Evolutionary conservation across 2,888 invertebrate genomes (phyloP).

Genomic region (Synergus japonicus): DNA sequence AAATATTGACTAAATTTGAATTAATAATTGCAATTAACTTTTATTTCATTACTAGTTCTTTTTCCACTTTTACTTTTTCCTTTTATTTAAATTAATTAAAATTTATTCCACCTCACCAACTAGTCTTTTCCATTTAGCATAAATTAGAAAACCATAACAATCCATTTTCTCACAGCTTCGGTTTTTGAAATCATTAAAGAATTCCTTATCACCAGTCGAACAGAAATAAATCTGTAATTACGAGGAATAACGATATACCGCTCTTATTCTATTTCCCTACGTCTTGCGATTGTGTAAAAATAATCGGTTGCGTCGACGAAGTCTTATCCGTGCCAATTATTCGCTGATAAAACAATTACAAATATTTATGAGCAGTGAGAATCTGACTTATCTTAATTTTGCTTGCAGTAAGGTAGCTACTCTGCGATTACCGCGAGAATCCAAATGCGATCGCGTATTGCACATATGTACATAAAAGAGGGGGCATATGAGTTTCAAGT

Average conservation of each 20-base stretch:
- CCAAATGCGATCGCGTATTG: not conserved
- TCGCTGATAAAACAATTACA: slow-evolving; percentile 39
- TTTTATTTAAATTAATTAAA: not conserved
- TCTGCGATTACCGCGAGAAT: slow-evolving; percentile 11
- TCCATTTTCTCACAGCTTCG: not conserved
- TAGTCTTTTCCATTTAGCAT: not conserved
- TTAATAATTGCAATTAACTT: not conserved
- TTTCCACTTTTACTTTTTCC: not conserved
- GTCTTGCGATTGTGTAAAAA: slow-evolving; percentile 32
- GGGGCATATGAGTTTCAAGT: slow-evolving; percentile 18
- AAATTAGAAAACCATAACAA: not conserved
- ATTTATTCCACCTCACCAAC: not conserved
- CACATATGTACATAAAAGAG: not conserved
- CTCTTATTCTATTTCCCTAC: slow-evolving; percentile 29
- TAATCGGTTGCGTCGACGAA: slow-evolving; percentile 2
- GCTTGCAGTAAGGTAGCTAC: slow-evolving; percentile 30
- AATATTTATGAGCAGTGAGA: slow-evolving; percentile 41
- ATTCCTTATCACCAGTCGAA: not conserved
- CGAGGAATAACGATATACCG: slow-evolving; percentile 30
- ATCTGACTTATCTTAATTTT: slow-evolving; percentile 41
- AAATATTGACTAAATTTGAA: not conserved
- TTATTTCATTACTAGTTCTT: not conserved
- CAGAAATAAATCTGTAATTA: slow-evolving; percentile 38
- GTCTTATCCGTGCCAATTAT: slow-evolving; percentile 38
- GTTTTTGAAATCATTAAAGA: slow-evolving; percentile 1